Base-by-base conservation (phyloP, 2,797 vertebrate genomes). In the Kryptopterus vitreolus region DNA sequence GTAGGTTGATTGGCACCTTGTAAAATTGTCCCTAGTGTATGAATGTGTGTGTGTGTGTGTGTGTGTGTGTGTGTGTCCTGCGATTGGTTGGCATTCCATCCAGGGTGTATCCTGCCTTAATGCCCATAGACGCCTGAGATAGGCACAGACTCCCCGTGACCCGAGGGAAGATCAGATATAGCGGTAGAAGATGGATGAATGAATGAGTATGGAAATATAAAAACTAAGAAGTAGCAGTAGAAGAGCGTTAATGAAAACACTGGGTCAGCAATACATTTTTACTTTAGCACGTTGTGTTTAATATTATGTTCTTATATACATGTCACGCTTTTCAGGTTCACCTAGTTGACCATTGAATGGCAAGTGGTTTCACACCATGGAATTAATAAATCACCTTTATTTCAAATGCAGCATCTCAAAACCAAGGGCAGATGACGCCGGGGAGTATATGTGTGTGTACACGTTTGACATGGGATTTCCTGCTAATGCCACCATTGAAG, bases 401-500 rank as follows among this genome's bases (percentile, higher is more conserved):
- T 24, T 22, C 83, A 85, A 87, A 82, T 87, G 65, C 94, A 99
- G 98, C 88, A 92, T 98, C 87, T 68, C 1, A n/a, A 98, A 94
- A 89, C 95, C 97, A 58, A 93, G 95, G 89, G 90, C 93, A 81
- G 97, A 98, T 0, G 93, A 95, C 71, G 96, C 98, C 0, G 98
- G 95, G 31, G 90, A 97, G 86, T 99, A 99, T 90, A 93, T 94
- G 92, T 99, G 98, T 46, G 95, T 99, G 72, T 99, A 92, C 90
- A 93, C 90, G 76, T 97, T 98, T 79, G 69, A 90, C 3, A 83
- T 22, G 78, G 86, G 90, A 24, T 95, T 95, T 26, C n/a, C 92
- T 75, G 96, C 93, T 87, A 99, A 98, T 66, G 95, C 95, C 90
- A 96, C 95, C 88, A 98, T 99, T 81, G 96, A 98, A 89, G 90